A percentile compares a stretch with the other conserved stretches of the same genome.
These are phyloP conservation scores for Stegophylla sp. DNA, from an alignment of 2,888 invertebrate species.

Conservation along the genomic window DNA sequence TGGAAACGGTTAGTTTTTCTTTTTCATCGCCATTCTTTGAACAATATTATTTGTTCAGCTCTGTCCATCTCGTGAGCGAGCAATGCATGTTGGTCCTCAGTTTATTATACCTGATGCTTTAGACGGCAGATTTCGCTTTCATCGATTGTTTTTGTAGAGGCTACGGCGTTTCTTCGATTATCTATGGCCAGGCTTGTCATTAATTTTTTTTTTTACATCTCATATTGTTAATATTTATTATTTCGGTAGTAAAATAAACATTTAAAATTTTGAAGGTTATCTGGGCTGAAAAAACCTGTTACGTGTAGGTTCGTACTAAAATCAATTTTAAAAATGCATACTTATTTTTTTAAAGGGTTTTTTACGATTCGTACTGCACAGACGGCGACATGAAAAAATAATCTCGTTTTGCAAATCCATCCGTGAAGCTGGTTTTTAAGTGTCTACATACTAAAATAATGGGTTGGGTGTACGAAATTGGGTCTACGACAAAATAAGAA, in stretches of 20 bases:
- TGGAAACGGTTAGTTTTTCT: slow-evolving; percentile 25
- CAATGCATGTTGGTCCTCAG: slow-evolving; percentile 1
- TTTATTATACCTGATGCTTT: slow-evolving; percentile 30
- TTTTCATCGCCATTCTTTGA: slow-evolving; percentile 11
- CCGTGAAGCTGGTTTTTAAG: neutral
- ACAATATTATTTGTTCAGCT: slow-evolving; percentile 35
- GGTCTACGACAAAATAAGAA: neutral
- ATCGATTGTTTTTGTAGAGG: slow-evolving; percentile 44
- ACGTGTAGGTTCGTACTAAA: neutral
- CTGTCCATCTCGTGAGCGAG: slow-evolving; percentile 24
- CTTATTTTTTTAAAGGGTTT: neutral
- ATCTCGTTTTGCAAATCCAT: neutral
- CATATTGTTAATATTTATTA: slow-evolving; percentile 3
- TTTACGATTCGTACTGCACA: neutral
- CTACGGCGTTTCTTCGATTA: slow-evolving; percentile 42
- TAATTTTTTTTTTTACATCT: slow-evolving; percentile 24
- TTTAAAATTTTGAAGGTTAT: slow-evolving; percentile 30
- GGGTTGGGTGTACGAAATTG: neutral
- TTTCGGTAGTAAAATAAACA: slow-evolving; percentile 19
- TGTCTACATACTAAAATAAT: neutral
- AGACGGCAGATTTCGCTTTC: slow-evolving; percentile 48
- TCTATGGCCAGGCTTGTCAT: slow-evolving; percentile 34
- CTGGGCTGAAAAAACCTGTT: neutral
- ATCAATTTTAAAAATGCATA: neutral
- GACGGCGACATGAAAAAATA: neutral